Base-by-base conservation (phyloP, 2,113 vertebrate genomes). In the Megaleporinus macrocephalus region DNA sequence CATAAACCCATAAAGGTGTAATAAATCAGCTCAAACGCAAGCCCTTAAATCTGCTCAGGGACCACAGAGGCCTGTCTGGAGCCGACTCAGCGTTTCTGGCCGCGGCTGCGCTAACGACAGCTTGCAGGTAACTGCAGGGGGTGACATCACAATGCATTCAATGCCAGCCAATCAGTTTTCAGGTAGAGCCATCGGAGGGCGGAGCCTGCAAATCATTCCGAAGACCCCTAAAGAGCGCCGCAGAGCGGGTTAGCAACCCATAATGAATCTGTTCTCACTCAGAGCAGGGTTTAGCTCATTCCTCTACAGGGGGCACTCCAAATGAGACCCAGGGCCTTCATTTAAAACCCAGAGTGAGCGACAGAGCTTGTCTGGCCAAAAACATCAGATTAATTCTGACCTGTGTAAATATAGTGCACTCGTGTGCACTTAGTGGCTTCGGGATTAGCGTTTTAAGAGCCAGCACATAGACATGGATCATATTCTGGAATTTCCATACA, bases 31-130 rank as follows among this genome's bases (percentile, higher is more conserved):
- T 15, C 29, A 33, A 22, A 24, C 10, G 6, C n/a, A 66, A 27
- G 24, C n/a, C 16, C 18, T 26, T 20, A 44, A 14, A 29, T 66
- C 75, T 77, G n/a, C 65, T 59, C 33, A 57, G 44, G 30, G 30
- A 44, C 51, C 27, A 57, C 66, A 79, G 36, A 47, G n/a, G 20
- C 24, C 69, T n/a, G n/a, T 61, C 33, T 71, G 24, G n/a, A 27
- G 61, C 72, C 61, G 22, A 44, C 47, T 74, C 61, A 74, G 59
- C 59, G 41, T 22, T 80, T 63, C 27, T 49, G 26, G 49, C 29
- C 87, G 89, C 84, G 81, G 83, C 84, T 88, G 86, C 80, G 88
- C 80, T 69, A 85, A 88, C 88, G 91, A 89, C 91, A 91, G 90
- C 91, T 91, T 94, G 91, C 73, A 88, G 68, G n/a, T 53, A 69